phyloP scores from a whole-genome alignment of 2,113 vertebrate genomes.

The Protomyctophum bolini region DNA sequence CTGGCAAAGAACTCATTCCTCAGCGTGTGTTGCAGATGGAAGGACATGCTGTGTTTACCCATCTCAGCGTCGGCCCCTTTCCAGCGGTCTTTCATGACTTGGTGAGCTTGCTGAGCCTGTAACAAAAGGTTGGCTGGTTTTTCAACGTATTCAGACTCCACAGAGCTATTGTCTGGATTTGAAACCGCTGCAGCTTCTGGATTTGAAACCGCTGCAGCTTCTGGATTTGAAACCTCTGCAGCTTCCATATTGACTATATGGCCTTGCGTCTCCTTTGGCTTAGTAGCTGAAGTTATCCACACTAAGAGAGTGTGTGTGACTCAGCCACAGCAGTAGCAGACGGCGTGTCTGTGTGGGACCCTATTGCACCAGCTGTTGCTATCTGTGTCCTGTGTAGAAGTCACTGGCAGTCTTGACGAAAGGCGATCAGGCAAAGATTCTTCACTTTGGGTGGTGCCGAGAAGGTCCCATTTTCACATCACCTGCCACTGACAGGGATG shows the following conservation, averaged over 20 bases:
- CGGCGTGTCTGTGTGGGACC: conserved; percentile 23
- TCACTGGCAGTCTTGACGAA: conserved; percentile 67
- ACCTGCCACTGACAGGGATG: conserved; percentile 71
- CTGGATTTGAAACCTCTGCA: conserved; percentile 13
- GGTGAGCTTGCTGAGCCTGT: conserved; percentile 80
- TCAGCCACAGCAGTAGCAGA: not conserved
- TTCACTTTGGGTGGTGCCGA: conserved; percentile 66
- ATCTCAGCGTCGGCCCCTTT: conserved; percentile 86
- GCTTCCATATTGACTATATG: conserved; percentile 32
- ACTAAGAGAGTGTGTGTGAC: not conserved
- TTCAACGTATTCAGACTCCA: not conserved
- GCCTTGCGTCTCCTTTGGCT: not conserved
- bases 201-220: conserved; percentile 23
- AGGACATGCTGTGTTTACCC: conserved; percentile 94
- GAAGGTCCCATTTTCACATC: conserved; percentile 63
- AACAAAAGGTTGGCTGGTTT: conserved; percentile 69
- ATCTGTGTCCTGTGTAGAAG: conserved; percentile 61
- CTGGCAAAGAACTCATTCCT: conserved; percentile 94
- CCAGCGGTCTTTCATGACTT: conserved; percentile 89
- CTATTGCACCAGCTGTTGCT: conserved; percentile 70
- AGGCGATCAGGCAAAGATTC: conserved; percentile 66
- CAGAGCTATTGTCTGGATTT: not conserved
- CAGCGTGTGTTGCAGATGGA: conserved; percentile 87
- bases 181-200: conserved; percentile 25
- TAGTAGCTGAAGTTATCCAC: not conserved